Percentiles rank a stretch among this genome's conserved stretches.
phyloP scores from a whole-genome alignment of 1,140 invertebrate genomes.

The Drosophila navojoa region DNA sequence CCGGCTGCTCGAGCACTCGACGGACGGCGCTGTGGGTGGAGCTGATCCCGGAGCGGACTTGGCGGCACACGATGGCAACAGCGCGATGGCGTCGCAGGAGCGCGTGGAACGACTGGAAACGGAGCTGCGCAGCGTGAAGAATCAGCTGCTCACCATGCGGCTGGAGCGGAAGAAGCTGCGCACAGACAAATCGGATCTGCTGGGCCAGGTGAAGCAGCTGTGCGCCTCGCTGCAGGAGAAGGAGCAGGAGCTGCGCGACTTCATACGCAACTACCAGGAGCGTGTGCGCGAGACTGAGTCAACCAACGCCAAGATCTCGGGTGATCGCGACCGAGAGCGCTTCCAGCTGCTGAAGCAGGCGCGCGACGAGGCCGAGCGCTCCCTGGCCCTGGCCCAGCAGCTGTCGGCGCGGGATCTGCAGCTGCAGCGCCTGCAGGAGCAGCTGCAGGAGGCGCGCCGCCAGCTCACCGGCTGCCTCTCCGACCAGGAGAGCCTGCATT shows the following conservation, averaged over 20 bases:
- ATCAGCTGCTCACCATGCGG: slow-evolving; percentile 89
- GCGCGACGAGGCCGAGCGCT: slow-evolving; percentile 94
- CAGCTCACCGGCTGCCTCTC: slow-evolving; percentile 90
- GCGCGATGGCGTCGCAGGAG: slow-evolving; percentile 56
- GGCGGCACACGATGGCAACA: slow-evolving; percentile 54
- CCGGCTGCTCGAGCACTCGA: slow-evolving; percentile 84
- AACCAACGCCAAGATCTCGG: slow-evolving; percentile 89
- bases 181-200: slow-evolving; percentile 96
- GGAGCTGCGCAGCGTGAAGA: slow-evolving; percentile 86
- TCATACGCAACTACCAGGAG: slow-evolving; percentile 97
- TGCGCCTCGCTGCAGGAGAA: slow-evolving; percentile 97
- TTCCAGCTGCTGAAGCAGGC: slow-evolving; percentile 94
- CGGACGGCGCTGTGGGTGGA: slow-evolving; percentile 79
- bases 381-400: slow-evolving; percentile 92
- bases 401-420: slow-evolving; percentile 93
- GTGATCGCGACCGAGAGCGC: slow-evolving; percentile 93
- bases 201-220: slow-evolving; percentile 97
- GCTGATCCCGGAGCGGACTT: slow-evolving; percentile 58
- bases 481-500: slow-evolving; percentile 89
- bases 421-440: slow-evolving; percentile 92
- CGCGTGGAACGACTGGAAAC: slow-evolving; percentile 85
- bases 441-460: slow-evolving; percentile 90
- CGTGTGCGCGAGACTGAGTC: slow-evolving; percentile 84
- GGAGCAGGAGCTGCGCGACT: slow-evolving; percentile 95
- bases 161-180: slow-evolving; percentile 95